Conservation (phyloP, 2,888 invertebrate species). For the Drosophila peninsularis region DNA sequence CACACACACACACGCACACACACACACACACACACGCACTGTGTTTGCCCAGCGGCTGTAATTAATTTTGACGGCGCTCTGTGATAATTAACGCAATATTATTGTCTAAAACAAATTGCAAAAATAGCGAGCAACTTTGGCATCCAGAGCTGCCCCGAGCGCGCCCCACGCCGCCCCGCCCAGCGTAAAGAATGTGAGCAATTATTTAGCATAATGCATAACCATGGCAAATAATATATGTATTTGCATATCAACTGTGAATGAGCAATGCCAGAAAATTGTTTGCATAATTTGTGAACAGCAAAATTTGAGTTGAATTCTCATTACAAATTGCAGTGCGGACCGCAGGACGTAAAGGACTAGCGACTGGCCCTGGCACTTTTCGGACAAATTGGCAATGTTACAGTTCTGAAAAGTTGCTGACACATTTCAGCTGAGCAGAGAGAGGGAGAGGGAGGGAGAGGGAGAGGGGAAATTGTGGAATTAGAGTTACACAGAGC, state of each 20-base stretch:
- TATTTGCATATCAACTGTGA: conserved; percentile 45
- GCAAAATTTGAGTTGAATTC: conserved; percentile 69
- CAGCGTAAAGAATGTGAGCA: conserved; percentile 48
- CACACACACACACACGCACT: conserved; percentile 12
- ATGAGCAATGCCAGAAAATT: conserved; percentile 55
- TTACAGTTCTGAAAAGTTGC: conserved; percentile 71
- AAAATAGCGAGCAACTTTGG: conserved; percentile 44
- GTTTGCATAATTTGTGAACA: conserved; percentile 73
- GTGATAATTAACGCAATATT: conserved; percentile 74
- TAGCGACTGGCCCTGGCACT: conserved; percentile 44
- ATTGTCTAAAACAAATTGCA: conserved; percentile 56
- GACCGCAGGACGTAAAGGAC: conserved; percentile 10
- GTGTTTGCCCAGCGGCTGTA: conserved; percentile 28
- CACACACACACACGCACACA: conserved; percentile 21
- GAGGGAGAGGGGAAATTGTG: conserved; percentile 5
- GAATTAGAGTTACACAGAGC: conserved; percentile 24
- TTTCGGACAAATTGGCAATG: conserved; percentile 72
- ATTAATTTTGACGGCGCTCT: conserved; percentile 53
- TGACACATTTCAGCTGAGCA: conserved; percentile 61
- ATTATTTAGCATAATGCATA: conserved; percentile 73
- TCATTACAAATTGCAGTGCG: conserved; percentile 56
- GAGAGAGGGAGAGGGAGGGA: not conserved
- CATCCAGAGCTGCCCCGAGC: not conserved
- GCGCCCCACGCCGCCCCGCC: not conserved
- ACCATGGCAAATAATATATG: conserved; percentile 57